Evolutionary conservation across 2,888 invertebrate species (phyloP).

Genomic region (Cantharis rufa): DNA sequence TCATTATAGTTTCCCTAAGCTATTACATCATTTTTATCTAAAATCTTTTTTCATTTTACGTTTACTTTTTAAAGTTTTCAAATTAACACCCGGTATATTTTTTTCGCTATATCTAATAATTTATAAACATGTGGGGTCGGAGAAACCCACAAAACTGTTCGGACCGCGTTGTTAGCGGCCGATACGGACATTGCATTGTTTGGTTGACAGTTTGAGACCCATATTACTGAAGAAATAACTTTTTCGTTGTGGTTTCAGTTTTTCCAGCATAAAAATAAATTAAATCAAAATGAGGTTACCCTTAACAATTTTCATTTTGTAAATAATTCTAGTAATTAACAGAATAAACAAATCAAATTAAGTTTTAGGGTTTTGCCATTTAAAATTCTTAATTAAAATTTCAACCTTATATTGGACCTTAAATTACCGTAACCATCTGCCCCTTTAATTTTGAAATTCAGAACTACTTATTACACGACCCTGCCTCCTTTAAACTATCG

Average conservation of each 20-base stretch:
- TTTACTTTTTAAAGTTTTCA: no score
- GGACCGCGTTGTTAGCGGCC: no score
- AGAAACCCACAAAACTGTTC: no score
- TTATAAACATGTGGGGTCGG: no score
- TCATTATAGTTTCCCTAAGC: no score
- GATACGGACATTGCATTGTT: no score
- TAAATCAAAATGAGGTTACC: background rate
- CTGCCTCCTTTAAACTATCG: background rate
- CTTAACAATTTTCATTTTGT: background rate
- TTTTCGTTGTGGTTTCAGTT: background rate
- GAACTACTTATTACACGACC: background rate
- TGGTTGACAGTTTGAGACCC: background rate
- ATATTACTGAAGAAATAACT: background rate
- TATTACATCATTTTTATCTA: no score
- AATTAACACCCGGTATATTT: no score
- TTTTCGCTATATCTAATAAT: no score
- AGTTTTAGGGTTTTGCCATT: conserved; percentile 6
- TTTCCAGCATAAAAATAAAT: background rate
- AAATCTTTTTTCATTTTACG: no score
- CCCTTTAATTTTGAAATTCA: background rate
- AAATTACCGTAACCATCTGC: background rate
- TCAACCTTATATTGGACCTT: conserved; percentile 1
- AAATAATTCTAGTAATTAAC: background rate
- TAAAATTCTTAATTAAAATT: background rate
- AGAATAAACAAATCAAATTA: background rate